Conservation (phyloP, 1,140 invertebrate genomes). For the Neotoxoptera formosana region DNA sequence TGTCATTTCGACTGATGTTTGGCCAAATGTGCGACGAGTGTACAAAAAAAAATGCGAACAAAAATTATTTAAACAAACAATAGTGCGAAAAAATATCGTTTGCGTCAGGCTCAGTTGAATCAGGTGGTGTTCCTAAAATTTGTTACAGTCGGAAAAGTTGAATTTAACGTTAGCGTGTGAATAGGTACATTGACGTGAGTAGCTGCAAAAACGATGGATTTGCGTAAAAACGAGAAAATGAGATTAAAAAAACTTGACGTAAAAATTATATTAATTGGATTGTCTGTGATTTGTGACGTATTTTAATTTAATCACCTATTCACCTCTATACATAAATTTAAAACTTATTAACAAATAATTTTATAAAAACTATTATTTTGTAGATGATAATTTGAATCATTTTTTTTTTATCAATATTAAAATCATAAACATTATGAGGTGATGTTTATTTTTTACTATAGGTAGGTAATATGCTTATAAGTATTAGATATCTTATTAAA, state of each 20-base stretch:
- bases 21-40: neutral
- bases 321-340: neutral
- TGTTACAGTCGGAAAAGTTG: neutral
- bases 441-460: neutral
- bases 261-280: conserved; percentile 10
- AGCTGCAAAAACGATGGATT: neutral
- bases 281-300: neutral
- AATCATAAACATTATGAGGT: neutral
- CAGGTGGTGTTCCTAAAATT: conserved; percentile 8
- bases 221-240: neutral
- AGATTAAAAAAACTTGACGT: neutral
- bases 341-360: neutral
- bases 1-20: neutral
- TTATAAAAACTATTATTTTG: neutral
- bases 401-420: neutral
- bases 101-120: conserved; percentile 24
- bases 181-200: neutral
- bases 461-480: neutral
- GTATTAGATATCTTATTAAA: neutral
- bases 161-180: neutral
- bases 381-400: neutral
- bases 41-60: neutral
- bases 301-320: neutral
- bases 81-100: neutral
- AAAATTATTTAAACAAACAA: neutral